Base-by-base conservation (phyloP, 1,140 invertebrate genomes). In the Platorchestia sp. region DNA sequence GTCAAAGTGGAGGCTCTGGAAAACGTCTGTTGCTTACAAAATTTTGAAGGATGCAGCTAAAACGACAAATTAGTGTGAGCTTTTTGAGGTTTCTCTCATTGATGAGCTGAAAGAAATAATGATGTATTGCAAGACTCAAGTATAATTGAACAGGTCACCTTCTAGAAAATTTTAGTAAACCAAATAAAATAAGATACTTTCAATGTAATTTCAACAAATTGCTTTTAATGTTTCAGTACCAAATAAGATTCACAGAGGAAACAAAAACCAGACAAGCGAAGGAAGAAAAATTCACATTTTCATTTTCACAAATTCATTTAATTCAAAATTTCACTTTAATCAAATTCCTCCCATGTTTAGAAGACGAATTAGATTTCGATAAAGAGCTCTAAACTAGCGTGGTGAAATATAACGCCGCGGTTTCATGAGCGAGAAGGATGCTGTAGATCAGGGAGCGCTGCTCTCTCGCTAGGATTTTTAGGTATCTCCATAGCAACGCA, bases 401-500 rank as follows among this genome's bases (percentile, higher is more conserved):
- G 59, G 36, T 75, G 59, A 75, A 75, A 75, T 36, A 36, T 75
- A 75, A 75, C 36, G 59, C 14, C 59, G 14, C 14, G 19, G 47
- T 19, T 51, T 75, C 27, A 22, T 75, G 27, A 22, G 59, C 27
- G 59, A 75, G 59, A 75, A 75, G 59, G 59, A 10, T 75, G 59
- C 36, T 75, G 59, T 75, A 75, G 59, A 75, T 75, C 87, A 89
- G 41, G 87, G 41, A 89, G 87, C 43, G n/a, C 41, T 42, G n/a
- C 87, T 89, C 27, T 43, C 87, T 7, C 41, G n/a, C 87, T 89
- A 42, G 91, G 7, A 47, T 93, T 45, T n/a, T 45, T 36, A 93
- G 91, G 91, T 47, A 93, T 93, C 91, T 93, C 91, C 91, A 93
- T 93, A 47, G 91, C 91, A 93, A 93, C 91, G 45, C 45, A 93